A percentile compares a stretch with the other conserved stretches of the same genome.
Conservation (phyloP, 2,113 vertebrate species). For the Odontesthes bonariensis region DNA sequence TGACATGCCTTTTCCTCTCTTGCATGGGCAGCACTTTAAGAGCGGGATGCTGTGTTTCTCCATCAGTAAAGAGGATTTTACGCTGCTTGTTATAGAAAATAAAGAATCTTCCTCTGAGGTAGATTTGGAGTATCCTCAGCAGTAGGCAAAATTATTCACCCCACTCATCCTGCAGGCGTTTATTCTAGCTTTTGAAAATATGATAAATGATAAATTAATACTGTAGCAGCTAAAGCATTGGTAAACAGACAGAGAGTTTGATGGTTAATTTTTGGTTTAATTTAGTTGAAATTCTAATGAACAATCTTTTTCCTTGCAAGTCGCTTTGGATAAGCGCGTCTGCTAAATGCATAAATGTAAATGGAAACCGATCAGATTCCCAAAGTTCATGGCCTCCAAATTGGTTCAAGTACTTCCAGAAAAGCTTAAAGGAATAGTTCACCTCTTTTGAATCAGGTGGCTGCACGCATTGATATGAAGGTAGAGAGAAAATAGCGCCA, state of each 20-base stretch:
- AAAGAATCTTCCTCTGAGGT: constrained; percentile 19
- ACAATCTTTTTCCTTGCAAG: too few species aligned
- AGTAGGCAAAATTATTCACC: background rate
- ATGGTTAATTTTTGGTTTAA: background rate
- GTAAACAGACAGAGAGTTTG: background rate
- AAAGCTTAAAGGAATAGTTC: too few species aligned
- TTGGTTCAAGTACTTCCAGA: background rate
- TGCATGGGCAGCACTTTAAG: constrained; percentile 4
- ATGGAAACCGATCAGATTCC: too few species aligned
- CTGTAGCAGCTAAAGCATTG: background rate
- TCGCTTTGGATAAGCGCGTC: too few species aligned
- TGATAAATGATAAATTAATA: background rate
- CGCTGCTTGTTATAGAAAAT: background rate
- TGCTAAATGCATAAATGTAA: too few species aligned
- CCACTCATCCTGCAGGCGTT: constrained; percentile 1
- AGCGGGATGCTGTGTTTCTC: constrained; percentile 10
- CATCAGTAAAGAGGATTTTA: constrained; percentile 59
- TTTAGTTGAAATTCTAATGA: too few species aligned
- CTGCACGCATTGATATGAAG: too few species aligned
- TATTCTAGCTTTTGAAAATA: background rate
- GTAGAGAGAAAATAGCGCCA: too few species aligned
- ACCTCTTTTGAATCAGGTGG: too few species aligned
- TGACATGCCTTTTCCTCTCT: constrained; percentile 1
- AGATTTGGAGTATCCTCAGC: constrained; percentile 14
- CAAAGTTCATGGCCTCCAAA: too few species aligned